Evolutionary conservation across 2,797 vertebrate species (phyloP).

Genomic region (Argya squamiceps): DNA sequence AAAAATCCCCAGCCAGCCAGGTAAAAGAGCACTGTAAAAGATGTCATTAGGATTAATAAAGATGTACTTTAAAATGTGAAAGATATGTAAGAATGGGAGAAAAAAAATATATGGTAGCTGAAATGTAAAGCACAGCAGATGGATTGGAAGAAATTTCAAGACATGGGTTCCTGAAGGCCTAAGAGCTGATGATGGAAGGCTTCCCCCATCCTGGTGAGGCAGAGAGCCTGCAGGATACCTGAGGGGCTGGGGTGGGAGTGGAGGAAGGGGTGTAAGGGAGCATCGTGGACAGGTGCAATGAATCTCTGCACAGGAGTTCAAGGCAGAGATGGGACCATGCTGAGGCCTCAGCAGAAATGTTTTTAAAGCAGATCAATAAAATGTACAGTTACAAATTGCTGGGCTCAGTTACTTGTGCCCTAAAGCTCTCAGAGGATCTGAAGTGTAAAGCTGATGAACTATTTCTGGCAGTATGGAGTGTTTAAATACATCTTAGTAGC

Average conservation of each 20-base stretch:
- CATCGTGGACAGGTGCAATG: fast-evolving
- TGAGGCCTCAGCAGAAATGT: neutral
- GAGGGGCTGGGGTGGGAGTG: fast-evolving
- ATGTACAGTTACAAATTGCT: neutral
- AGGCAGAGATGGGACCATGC: neutral
- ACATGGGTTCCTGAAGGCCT: neutral
- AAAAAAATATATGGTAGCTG: neutral
- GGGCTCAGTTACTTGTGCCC: neutral
- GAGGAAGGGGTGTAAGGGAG: fast-evolving
- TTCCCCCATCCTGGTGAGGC: neutral
- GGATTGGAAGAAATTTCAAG: neutral
- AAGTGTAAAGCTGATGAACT: neutral
- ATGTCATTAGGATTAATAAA: neutral
- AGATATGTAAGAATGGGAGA: neutral
- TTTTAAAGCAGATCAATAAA: neutral
- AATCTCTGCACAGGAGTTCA: neutral
- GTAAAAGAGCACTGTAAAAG: neutral
- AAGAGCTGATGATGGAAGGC: neutral
- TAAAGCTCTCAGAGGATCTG: neutral
- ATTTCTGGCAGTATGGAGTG: neutral
- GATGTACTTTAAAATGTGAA: neutral
- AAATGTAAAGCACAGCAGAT: neutral
- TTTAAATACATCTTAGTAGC: neutral
- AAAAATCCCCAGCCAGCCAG: fast-evolving
- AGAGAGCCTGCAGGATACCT: neutral